Base-by-base conservation (phyloP, 2,797 vertebrate genomes). In the Falco cherrug region DNA sequence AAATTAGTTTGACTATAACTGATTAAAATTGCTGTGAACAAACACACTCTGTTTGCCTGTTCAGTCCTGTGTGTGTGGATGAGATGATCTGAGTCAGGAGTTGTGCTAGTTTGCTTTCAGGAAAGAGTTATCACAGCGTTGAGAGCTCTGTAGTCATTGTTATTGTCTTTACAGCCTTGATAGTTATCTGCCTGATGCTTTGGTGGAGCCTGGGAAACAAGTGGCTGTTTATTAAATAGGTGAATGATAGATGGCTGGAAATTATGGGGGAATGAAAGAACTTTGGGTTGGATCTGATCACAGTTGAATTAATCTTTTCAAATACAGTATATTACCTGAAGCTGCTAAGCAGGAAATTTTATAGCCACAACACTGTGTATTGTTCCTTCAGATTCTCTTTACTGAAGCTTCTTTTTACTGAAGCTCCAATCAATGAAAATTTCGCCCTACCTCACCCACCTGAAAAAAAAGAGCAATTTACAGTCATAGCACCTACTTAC, bases 351-450 rank as follows among this genome's bases (percentile, higher is more conserved):
- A 69, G 28, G 57, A 33, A 76, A 24, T 81, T 95, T 81, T 90
- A 67, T 53, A 88, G 56, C 13, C 9, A 26, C 24, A 76, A 60
- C 22, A 3, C 22, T 70, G 14, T 29, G 39, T 71, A 12, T 13
- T 80, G 15, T 51, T 95, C 64, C 35, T 79, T 91, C 74, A 76
- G 21, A 82, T 48, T 87, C 16, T 80, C 31, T 79, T 86, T 94
- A 21, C 41, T 29, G 45, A 91, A 80, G 67, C 56, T 82, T 87
- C 16, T 80, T 28, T 79, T 88, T 94, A 21, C 41, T 29, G 45
- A 91, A 80, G 67, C 56, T 82, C 43, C 74, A 56, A 82, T 68
- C 63, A 77, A 50, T 88, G 50, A 75, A 90, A 90, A 79, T 53
- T 76, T 92, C 12, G 54, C n/a, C 22, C 11, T 81, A 22, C 29